A percentile compares a stretch with the other conserved stretches of the same genome.
Conservation (phyloP, 1,140 invertebrate genomes). For the Chlorops oryzae region DNA sequence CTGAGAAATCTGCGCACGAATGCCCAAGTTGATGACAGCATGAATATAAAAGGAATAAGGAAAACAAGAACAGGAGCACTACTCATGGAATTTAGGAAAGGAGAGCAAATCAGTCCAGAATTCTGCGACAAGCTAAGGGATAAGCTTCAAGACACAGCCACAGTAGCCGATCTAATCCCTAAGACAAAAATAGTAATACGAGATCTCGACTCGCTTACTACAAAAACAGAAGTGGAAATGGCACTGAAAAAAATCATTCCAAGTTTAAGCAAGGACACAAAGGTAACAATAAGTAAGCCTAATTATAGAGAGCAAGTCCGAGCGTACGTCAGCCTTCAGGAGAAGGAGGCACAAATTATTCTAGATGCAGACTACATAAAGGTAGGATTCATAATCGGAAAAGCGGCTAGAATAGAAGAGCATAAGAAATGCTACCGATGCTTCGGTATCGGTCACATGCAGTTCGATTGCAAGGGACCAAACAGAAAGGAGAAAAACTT, state of each 20-base stretch:
- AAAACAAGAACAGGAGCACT: background rate
- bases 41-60: background rate
- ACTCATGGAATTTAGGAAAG: background rate
- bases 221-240: background rate
- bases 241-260: background rate
- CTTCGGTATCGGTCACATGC: background rate
- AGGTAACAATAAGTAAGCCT: background rate
- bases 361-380: background rate
- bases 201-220: background rate
- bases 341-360: background rate
- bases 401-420: too few species aligned
- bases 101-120: background rate
- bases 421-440: background rate
- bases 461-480: background rate
- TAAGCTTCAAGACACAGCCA: background rate
- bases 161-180: background rate
- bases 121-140: background rate
- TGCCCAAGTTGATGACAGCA: background rate
- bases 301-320: background rate
- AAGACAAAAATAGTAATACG: background rate
- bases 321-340: background rate
- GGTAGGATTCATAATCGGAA: background rate
- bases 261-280: background rate
- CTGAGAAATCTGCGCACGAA: background rate
- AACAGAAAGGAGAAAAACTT: background rate